Percentiles rank a stretch among this genome's conserved stretches.
phyloP scores from a whole-genome alignment of 2,797 vertebrate species.

The Thripadectes ignobilis region DNA sequence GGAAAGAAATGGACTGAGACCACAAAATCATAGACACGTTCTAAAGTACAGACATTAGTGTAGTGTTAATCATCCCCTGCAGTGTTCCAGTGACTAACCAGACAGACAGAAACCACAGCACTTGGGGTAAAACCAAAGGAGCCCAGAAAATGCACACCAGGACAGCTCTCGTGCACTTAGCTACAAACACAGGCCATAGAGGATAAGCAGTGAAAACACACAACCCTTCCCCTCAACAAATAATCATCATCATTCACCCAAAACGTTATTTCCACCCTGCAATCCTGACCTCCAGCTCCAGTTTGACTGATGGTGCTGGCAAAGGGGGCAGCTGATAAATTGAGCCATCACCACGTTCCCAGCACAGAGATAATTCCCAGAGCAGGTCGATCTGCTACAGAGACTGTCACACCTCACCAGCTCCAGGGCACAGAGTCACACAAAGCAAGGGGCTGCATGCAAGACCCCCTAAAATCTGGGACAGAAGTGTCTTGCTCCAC shows the following conservation, averaged over 20 bases:
- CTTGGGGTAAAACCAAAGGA: background rate
- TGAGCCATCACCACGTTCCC: background rate
- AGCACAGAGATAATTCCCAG: background rate
- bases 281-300: conserved; percentile 7
- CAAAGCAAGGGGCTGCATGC: background rate
- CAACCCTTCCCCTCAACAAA: background rate
- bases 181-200: background rate
- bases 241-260: background rate
- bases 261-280: background rate
- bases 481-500: background rate
- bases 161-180: background rate
- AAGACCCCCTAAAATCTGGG: background rate
- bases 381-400: background rate
- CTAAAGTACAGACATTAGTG: background rate
- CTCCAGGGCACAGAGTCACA: background rate
- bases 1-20: background rate
- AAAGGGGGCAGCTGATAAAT: conserved; percentile 4
- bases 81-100: background rate
- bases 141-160: background rate
- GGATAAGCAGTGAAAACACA: background rate
- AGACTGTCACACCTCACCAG: background rate
- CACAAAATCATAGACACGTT: background rate
- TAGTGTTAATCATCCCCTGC: background rate
- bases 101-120: background rate
- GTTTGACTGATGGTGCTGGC: conserved; percentile 2